Evolutionary conservation across 2,888 invertebrate genomes (phyloP).

Genomic region (Agrochola litura): DNA sequence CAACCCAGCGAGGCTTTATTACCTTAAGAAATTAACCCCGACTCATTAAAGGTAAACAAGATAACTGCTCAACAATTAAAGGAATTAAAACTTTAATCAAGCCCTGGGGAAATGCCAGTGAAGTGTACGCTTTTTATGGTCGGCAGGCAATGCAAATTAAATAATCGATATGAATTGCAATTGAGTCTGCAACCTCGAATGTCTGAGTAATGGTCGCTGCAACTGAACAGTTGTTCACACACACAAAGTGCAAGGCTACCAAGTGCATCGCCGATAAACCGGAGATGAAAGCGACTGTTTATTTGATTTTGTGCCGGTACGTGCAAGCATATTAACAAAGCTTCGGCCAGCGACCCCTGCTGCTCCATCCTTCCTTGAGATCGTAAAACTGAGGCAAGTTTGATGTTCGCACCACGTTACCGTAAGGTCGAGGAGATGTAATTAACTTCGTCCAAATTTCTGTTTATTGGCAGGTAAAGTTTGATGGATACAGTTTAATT

Average conservation of each 20-base stretch:
- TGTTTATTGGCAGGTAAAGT: slow-evolving; percentile 64
- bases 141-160: slow-evolving; percentile 72
- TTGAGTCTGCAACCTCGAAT: slow-evolving; percentile 79
- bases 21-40: slow-evolving; percentile 51
- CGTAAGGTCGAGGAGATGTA: slow-evolving; percentile 62
- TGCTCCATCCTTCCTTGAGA: slow-evolving; percentile 71
- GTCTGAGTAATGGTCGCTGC: slow-evolving; percentile 79
- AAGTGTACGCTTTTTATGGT: slow-evolving; percentile 46
- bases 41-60: slow-evolving; percentile 59
- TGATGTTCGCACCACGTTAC: slow-evolving; percentile 64
- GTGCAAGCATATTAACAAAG: slow-evolving; percentile 82
- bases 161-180: slow-evolving; percentile 76
- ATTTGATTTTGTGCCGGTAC: slow-evolving; percentile 86
- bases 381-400: slow-evolving; percentile 75
- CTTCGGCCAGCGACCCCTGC: slow-evolving; percentile 79
- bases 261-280: slow-evolving; percentile 87
- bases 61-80: slow-evolving; percentile 42
- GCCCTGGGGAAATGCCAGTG: slow-evolving; percentile 38
- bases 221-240: slow-evolving; percentile 80
- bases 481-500: slow-evolving; percentile 60
- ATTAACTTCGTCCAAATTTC: slow-evolving; percentile 65
- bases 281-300: slow-evolving; percentile 89
- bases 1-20: slow-evolving; percentile 26
- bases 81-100: slow-evolving; percentile 61
- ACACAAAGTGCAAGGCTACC: slow-evolving; percentile 86